Percentiles rank a stretch among this genome's conserved stretches.
Conservation (phyloP, 1,140 invertebrate genomes). For the Hyles euphorbiae region DNA sequence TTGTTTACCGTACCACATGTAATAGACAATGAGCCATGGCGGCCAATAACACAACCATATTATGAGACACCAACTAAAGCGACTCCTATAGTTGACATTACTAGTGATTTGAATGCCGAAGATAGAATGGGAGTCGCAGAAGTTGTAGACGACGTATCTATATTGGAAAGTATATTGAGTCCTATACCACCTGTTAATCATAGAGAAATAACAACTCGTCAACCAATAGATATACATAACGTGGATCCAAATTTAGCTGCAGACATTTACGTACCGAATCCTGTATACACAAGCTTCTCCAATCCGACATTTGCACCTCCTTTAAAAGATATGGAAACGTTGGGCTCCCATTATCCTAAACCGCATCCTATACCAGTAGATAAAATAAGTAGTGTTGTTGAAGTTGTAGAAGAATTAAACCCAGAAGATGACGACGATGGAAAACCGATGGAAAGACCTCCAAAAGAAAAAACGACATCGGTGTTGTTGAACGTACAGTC, state of each 20-base stretch:
- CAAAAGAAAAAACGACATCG: slow-evolving; percentile 70
- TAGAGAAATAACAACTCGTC: slow-evolving; percentile 43
- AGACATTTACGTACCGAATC: slow-evolving; percentile 66
- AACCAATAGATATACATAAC: slow-evolving; percentile 44
- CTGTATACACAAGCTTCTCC: slow-evolving; percentile 81
- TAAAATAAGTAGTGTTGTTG: slow-evolving; percentile 76
- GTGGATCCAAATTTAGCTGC: slow-evolving; percentile 56
- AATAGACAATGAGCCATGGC: slow-evolving; percentile 76
- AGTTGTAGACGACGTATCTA: slow-evolving; percentile 67
- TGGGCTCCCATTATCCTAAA: slow-evolving; percentile 74
- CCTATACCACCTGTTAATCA: slow-evolving; percentile 47
- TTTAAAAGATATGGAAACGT: slow-evolving; percentile 69
- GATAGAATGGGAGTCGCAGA: slow-evolving; percentile 70
- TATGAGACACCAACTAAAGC: slow-evolving; percentile 56
- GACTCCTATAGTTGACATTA: slow-evolving; percentile 27
- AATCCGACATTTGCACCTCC: slow-evolving; percentile 76
- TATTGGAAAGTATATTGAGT: slow-evolving; percentile 62
- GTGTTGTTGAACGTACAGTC: slow-evolving; percentile 61
- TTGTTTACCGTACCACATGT: slow-evolving; percentile 71
- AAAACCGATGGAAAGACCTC: slow-evolving; percentile 61
- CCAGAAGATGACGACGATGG: slow-evolving; percentile 53
- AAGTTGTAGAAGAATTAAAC: slow-evolving; percentile 36
- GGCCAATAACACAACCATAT: slow-evolving; percentile 71
- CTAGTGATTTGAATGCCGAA: slow-evolving; percentile 50
- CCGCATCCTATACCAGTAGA: slow-evolving; percentile 81